phyloP scores from a whole-genome alignment of 2,113 vertebrate genomes.

The Chlamydotis undulata region DNA sequence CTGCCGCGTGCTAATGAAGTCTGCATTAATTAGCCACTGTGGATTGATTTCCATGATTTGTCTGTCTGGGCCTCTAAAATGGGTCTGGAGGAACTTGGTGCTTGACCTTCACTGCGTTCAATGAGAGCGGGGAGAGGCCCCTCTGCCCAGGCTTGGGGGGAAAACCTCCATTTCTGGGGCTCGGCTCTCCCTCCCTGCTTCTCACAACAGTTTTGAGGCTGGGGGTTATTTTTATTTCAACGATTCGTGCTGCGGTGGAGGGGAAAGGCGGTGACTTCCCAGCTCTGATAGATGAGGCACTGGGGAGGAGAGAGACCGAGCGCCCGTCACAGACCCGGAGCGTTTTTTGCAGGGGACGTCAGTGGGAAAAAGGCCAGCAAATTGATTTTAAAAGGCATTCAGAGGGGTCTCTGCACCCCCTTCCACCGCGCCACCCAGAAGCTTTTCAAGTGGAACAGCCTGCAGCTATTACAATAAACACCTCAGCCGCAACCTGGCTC shows the following conservation, averaged over 20 bases:
- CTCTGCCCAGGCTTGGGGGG: accelerated
- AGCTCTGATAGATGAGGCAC: accelerated
- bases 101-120: not conserved
- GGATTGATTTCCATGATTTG: conserved; percentile 44
- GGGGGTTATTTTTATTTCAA: not conserved
- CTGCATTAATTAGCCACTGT: conserved; percentile 42
- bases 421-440: conserved; percentile 64
- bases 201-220: accelerated
- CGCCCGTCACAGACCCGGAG: accelerated
- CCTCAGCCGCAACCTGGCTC: conserved; percentile 90
- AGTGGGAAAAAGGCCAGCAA: not conserved
- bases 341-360: accelerated
- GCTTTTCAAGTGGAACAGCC: conserved; percentile 87
- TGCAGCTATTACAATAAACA: conserved; percentile 96
- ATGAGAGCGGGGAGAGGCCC: not conserved
- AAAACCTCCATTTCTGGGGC: accelerated
- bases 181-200: not conserved
- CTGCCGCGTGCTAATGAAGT: conserved; percentile 28
- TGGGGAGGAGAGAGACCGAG: accelerated
- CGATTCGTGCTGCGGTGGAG: not conserved
- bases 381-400: not conserved
- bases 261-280: not conserved
- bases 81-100: conserved; percentile 12
- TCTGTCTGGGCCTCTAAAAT: conserved; percentile 1
- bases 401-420: conserved; percentile 6